Evolutionary conservation across 2,113 vertebrate genomes (phyloP).

Genomic region (Ursus arctos): DNA sequence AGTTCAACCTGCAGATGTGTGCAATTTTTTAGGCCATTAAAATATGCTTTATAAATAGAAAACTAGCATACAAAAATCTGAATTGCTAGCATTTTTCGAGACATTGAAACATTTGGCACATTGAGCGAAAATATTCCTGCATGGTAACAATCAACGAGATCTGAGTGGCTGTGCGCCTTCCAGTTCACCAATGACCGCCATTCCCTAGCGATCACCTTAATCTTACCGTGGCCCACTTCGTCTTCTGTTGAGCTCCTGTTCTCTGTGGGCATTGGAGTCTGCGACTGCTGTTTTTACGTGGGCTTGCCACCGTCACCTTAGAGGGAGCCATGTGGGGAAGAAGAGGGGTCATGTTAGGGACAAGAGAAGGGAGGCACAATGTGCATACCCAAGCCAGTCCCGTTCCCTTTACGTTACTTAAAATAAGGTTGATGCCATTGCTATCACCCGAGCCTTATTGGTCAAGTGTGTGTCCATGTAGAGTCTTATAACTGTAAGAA

Average conservation of each 20-base stretch:
- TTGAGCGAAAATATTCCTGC: background rate
- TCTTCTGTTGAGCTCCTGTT: background rate
- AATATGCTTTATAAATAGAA: background rate
- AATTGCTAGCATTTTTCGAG: background rate
- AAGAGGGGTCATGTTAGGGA: background rate
- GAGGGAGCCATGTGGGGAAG: background rate
- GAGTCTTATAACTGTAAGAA: background rate
- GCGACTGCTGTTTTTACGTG: background rate
- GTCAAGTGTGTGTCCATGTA: background rate
- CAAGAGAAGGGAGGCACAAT: background rate
- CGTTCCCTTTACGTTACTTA: background rate
- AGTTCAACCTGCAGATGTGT: background rate
- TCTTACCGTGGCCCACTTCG: background rate
- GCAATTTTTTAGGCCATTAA: background rate
- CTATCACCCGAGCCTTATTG: background rate
- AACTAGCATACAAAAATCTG: background rate
- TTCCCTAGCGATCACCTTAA: accelerated
- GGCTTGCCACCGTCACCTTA: background rate
- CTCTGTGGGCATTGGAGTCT: background rate
- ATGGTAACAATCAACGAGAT: background rate
- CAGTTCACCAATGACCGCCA: too few relatives aligned
- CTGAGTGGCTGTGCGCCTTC: background rate
- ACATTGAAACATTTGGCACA: background rate
- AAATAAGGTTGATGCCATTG: background rate
- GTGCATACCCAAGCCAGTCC: too few relatives aligned